phyloP scores from a whole-genome alignment of 2,113 vertebrate genomes.

The Lampris megalopsis region DNA sequence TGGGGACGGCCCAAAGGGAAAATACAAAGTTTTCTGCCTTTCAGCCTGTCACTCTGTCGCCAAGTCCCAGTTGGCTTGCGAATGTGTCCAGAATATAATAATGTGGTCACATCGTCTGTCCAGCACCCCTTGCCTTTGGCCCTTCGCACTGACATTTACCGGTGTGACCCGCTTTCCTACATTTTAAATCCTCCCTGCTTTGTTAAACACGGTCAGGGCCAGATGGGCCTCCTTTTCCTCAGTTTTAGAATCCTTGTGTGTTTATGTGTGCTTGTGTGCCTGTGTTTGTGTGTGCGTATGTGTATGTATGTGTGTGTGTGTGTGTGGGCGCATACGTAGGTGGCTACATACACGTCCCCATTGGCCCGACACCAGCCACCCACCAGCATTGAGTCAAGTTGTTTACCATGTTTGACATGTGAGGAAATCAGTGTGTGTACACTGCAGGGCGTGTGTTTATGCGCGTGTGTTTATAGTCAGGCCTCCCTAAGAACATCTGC shows the following conservation, averaged over 20 bases:
- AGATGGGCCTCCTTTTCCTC: conserved; percentile 74
- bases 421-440: conserved; percentile 78
- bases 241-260: conserved; percentile 72
- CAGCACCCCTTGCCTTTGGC: conserved; percentile 57
- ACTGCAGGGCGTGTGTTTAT: conserved; percentile 73
- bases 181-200: conserved; percentile 72
- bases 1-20: conserved; percentile 57
- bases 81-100: conserved; percentile 52
- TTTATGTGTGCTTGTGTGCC: conserved; percentile 47
- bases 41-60: conserved; percentile 52
- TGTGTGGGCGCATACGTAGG: conserved; percentile 52
- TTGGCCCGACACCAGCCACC: conserved; percentile 3
- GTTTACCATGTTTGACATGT: conserved; percentile 77
- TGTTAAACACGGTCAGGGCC: conserved; percentile 72
- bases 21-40: conserved; percentile 52
- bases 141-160: not conserved
- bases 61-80: conserved; percentile 50
- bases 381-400: conserved; percentile 58
- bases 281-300: conserved; percentile 41
- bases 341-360: not conserved
- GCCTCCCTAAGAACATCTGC: conserved; percentile 73
- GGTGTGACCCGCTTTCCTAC: conserved; percentile 57
- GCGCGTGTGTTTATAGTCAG: conserved; percentile 70
- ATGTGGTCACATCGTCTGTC: conserved; percentile 50
- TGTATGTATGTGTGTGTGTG: conserved; percentile 44